phyloP scores from a whole-genome alignment of 2,888 invertebrate species.

The Hoplodrina blanda region DNA sequence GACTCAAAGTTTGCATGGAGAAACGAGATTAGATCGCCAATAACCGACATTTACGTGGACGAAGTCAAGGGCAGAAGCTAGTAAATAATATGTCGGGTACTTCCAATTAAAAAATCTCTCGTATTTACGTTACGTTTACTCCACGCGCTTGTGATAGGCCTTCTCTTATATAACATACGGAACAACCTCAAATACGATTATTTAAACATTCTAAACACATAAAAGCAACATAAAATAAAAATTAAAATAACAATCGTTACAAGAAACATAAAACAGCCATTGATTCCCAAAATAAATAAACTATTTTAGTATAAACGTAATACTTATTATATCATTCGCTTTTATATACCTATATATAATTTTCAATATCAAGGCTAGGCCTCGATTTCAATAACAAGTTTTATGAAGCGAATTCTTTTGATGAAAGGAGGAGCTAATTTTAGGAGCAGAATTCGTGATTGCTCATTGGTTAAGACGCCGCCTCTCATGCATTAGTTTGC shows the following conservation, averaged over 20 bases:
- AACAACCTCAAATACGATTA: constrained; percentile 35
- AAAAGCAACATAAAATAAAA: constrained; percentile 46
- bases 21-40: too few relatives aligned
- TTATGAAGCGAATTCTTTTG: constrained; percentile 25
- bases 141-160: too few relatives aligned
- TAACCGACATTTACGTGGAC: too few relatives aligned
- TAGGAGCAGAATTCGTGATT: background rate
- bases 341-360: constrained; percentile 34
- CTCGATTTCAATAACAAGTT: constrained; percentile 29
- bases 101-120: too few relatives aligned
- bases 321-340: constrained; percentile 47
- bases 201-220: constrained; percentile 39
- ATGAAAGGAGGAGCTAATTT: background rate
- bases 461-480: too few relatives aligned
- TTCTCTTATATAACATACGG: background rate
- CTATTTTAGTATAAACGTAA: constrained; percentile 30
- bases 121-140: too few relatives aligned
- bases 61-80: too few relatives aligned
- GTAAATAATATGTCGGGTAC: too few relatives aligned
- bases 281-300: constrained; percentile 47
- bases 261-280: constrained; percentile 44
- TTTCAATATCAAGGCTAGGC: constrained; percentile 55
- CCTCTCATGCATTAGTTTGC: too few relatives aligned
- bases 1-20: too few relatives aligned
- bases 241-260: constrained; percentile 42